Conservation (phyloP, 2,888 invertebrate species). For the Vanessa cardui region DNA sequence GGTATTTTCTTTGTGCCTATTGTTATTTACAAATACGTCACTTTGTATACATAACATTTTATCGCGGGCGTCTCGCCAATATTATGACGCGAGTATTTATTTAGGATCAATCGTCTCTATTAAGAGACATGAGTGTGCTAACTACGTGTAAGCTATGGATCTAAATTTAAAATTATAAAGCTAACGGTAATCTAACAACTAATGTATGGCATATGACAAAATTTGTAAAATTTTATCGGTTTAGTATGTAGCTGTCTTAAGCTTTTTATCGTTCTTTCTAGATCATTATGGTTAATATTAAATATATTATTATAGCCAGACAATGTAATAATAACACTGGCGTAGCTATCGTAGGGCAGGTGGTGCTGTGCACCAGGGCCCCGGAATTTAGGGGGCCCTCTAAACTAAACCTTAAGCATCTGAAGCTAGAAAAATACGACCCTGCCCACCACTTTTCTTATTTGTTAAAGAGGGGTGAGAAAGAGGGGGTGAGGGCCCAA, state of each 20-base stretch:
- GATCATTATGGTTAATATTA: background rate
- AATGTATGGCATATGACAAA: background rate
- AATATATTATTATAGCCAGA: background rate
- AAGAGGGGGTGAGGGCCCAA: no score
- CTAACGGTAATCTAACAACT: background rate
- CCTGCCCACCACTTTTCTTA: no score
- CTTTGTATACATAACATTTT: slow-evolving; percentile 32
- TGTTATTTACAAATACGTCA: slow-evolving; percentile 26
- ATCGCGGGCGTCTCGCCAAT: slow-evolving; percentile 41
- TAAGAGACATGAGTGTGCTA: slow-evolving; percentile 27
- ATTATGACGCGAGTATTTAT: slow-evolving; percentile 43
- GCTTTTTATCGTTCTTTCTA: background rate
- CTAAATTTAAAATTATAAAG: slow-evolving; percentile 13
- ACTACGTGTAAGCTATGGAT: slow-evolving; percentile 13
- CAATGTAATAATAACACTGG: no score
- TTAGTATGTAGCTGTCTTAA: background rate
- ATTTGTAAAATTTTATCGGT: background rate
- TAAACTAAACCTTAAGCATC: no score
- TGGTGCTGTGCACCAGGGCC: no score
- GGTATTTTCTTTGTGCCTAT: slow-evolving; percentile 15
- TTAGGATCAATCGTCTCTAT: slow-evolving; percentile 38
- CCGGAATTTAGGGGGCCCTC: no score
- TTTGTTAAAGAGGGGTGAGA: no score
- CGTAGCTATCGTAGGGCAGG: no score
- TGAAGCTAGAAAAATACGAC: no score